phyloP scores from a whole-genome alignment of 2,113 vertebrate genomes.

The Trogon surrucura region DNA sequence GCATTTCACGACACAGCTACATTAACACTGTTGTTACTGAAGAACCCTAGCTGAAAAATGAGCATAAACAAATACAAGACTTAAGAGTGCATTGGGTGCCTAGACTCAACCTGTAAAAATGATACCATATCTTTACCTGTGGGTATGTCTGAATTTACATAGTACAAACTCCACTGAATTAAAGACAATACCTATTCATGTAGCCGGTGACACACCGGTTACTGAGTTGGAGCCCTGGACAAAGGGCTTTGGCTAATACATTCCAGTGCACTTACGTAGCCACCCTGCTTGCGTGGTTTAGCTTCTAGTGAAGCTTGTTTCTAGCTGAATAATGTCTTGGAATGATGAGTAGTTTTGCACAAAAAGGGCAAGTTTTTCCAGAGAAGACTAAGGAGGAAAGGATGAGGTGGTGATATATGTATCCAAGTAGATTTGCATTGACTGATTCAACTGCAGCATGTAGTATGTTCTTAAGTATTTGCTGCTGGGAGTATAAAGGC shows the following conservation, averaged over 20 bases:
- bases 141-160: not conserved
- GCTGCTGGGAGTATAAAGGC: conserved; percentile 2
- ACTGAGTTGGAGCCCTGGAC: not conserved
- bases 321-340: not conserved
- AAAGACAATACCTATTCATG: not conserved
- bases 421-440: not conserved
- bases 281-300: not conserved
- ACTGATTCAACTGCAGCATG: not conserved
- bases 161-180: not conserved
- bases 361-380: not conserved
- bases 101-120: not conserved
- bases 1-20: not conserved
- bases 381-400: not conserved
- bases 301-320: not conserved
- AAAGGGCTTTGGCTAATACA: not conserved
- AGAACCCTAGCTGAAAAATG: not conserved
- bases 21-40: not conserved
- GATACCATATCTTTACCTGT: not conserved
- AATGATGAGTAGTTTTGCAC: not conserved
- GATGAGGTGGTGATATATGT: not conserved
- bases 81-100: not conserved
- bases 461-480: not conserved
- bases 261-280: not conserved
- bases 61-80: conserved; percentile 16
- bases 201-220: not conserved